These are phyloP conservation scores for Nerophis lumbriciformis DNA, from an alignment of 2,113 vertebrate species.

Conservation along the genomic window DNA sequence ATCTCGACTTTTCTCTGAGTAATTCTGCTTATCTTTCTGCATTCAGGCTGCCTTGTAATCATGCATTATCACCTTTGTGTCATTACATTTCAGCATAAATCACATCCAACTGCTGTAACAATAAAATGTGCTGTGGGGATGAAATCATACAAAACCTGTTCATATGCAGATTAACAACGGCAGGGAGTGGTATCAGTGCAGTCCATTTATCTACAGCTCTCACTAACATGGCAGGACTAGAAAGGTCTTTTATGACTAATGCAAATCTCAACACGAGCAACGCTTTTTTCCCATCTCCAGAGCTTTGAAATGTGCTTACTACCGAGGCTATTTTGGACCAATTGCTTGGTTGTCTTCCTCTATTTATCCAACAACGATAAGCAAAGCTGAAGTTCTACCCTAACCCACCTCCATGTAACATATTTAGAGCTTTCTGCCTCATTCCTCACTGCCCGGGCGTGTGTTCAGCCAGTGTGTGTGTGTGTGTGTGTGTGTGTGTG, in stretches of 20 bases:
- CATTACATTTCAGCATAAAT: slow-evolving; percentile 46
- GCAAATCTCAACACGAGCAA: slow-evolving; percentile 23
- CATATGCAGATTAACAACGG: slow-evolving; percentile 28
- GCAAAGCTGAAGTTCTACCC: slow-evolving; percentile 23
- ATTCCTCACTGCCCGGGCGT: slow-evolving; percentile 12
- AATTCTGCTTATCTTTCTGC: slow-evolving; percentile 9
- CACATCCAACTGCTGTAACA: slow-evolving; percentile 20
- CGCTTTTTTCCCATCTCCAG: slow-evolving; percentile 20
- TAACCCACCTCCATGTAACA: slow-evolving; percentile 1
- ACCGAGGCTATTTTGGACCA: slow-evolving; percentile 39
- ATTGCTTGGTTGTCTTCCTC: slow-evolving; percentile 32
- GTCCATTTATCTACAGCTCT: slow-evolving; percentile 39
- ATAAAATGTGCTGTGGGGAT: slow-evolving; percentile 31
- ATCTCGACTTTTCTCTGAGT: slow-evolving; percentile 1
- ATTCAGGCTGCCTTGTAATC: slow-evolving; percentile 34
- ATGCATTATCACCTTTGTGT: slow-evolving; percentile 32
- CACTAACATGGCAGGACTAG: slow-evolving; percentile 12
- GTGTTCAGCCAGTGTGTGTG: slow-evolving; percentile 11
- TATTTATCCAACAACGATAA: slow-evolving; percentile 30
- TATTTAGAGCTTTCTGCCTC: slow-evolving; percentile 19
- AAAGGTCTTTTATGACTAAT: slow-evolving; percentile 26
- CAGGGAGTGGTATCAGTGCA: slow-evolving; percentile 11
- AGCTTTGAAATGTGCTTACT: slow-evolving; percentile 34
- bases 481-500: slow-evolving; percentile 21
- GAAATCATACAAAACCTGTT: slow-evolving; percentile 39